Percentiles rank a stretch among this genome's conserved stretches.
These are phyloP conservation scores for Natrix natrix DNA, from an alignment of 2,797 vertebrate species.

Conservation along the genomic window DNA sequence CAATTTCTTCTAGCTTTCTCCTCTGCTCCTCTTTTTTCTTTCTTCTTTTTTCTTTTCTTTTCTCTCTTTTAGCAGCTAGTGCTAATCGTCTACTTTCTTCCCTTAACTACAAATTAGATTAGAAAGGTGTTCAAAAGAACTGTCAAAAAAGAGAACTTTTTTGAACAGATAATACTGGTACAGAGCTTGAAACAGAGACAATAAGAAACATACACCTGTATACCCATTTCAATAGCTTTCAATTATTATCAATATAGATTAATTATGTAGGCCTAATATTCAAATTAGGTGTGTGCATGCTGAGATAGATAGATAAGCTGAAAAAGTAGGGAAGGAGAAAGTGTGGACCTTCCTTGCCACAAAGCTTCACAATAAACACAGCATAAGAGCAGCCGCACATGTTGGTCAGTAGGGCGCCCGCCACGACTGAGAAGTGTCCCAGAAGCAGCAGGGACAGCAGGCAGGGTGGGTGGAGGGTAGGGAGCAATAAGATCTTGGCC, in stretches of 20 bases:
- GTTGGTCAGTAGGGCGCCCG: accelerated
- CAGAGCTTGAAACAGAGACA: not conserved
- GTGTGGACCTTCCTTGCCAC: too few relatives aligned
- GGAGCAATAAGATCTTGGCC: too few relatives aligned
- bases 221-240: not conserved
- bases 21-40: slow-evolving; percentile 83
- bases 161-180: not conserved
- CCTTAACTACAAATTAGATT: slow-evolving; percentile 67
- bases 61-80: slow-evolving; percentile 81
- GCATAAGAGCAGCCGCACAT: accelerated
- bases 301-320: not conserved
- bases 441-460: too few relatives aligned
- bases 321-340: too few relatives aligned
- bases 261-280: not conserved
- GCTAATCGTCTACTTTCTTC: slow-evolving; percentile 80
- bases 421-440: too few relatives aligned
- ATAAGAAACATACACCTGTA: not conserved
- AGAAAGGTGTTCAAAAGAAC: slow-evolving; percentile 27
- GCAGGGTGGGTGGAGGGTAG: too few relatives aligned
- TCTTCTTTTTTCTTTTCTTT: slow-evolving; percentile 79
- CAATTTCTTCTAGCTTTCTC: slow-evolving; percentile 80
- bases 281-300: not conserved
- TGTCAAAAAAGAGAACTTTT: not conserved
- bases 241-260: not conserved
- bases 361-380: too few relatives aligned